Base-by-base conservation (phyloP, 30 jellyfish, hydroid and myxozoan genomes). In the Aurelia sp. region DNA sequence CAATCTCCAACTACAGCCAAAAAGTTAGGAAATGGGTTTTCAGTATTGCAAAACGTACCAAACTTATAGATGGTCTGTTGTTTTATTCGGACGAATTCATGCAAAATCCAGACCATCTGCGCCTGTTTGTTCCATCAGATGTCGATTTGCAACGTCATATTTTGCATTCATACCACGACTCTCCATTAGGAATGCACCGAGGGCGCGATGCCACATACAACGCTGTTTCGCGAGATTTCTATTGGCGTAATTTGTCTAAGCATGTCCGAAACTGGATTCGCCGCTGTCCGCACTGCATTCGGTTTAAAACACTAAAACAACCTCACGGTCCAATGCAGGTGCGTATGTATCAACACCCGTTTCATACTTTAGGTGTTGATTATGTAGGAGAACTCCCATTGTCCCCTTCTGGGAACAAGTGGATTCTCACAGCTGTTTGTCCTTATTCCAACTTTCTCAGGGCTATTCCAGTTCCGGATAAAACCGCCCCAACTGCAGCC, bases 311-410 rank as follows among this genome's bases (percentile, higher is more conserved):
- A 18, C 82, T 79, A 20, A 60, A 62, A 13, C 90, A 80, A 27
- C 88, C 88, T 24, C 88, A 76, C 38, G 76, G 88, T 30, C 88
- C 61, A 52, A 76, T 76, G 88, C 88, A 76, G 40, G 59, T 76
- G 20, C 61, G 88, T 55, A 7, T 76, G 22, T 76, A 76, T 58
- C 63, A 76, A 76, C 88, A 76, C 60, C 88, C 88, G 18, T 76
- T 76, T 47, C 84, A 72, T 48, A 72, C 84, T 6, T 63, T 72
- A 48, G 84, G 84, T 72, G 69, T 72, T 47, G 84, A 72, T 47
- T 76, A 76, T 31, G 88, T 76, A 20, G 88, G 88, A 10, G 88
- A 76, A 59, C 77, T 76, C 3, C 88, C 88, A 31, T 69, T 61
- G 1, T 61, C 88, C 2, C 3, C 81, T 38, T 19, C 63, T 0